Conservation (phyloP, 2,797 vertebrate genomes). For the Gadopsis bispinosus region DNA sequence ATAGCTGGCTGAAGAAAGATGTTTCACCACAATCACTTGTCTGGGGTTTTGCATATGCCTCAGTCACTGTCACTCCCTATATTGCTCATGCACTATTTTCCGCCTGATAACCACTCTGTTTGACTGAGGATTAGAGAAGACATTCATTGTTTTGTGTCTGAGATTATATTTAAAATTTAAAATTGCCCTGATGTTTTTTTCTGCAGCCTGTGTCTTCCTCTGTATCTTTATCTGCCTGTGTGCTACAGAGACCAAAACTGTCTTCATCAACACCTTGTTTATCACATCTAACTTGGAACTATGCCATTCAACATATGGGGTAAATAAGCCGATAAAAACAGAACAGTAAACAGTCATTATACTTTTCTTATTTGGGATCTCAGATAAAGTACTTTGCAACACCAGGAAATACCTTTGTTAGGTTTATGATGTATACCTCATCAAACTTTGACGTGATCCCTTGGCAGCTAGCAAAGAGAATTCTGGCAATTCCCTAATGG, state of each 20-base stretch:
- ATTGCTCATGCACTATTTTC: conserved; percentile 36
- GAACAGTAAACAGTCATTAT: not conserved
- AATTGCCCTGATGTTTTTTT: conserved; percentile 49
- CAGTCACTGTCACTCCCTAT: conserved; percentile 10
- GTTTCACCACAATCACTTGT: conserved; percentile 6
- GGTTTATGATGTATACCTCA: conserved; percentile 47
- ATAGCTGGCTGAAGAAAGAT: conserved; percentile 14
- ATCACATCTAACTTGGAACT: not conserved
- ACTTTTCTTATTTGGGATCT: not conserved
- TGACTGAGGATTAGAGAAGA: conserved; percentile 42
- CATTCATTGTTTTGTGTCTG: conserved; percentile 48
- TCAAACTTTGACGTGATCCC: conserved; percentile 74
- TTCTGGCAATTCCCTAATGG: conserved; percentile 76
- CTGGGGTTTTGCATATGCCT: conserved; percentile 20
- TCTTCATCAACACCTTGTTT: not conserved
- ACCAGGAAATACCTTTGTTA: conserved; percentile 22
- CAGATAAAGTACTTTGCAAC: conserved; percentile 12
- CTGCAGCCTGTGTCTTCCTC: conserved; percentile 2
- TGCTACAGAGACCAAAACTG: not conserved
- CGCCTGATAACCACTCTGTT: conserved; percentile 27
- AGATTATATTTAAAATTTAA: conserved; percentile 68
- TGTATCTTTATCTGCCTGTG: conserved; percentile 13
- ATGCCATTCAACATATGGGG: not conserved
- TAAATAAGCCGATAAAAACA: conserved; percentile 2
- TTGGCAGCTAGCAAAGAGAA: conserved; percentile 58